phyloP scores from a whole-genome alignment of 2,113 vertebrate species.

The Nicator chloris region DNA sequence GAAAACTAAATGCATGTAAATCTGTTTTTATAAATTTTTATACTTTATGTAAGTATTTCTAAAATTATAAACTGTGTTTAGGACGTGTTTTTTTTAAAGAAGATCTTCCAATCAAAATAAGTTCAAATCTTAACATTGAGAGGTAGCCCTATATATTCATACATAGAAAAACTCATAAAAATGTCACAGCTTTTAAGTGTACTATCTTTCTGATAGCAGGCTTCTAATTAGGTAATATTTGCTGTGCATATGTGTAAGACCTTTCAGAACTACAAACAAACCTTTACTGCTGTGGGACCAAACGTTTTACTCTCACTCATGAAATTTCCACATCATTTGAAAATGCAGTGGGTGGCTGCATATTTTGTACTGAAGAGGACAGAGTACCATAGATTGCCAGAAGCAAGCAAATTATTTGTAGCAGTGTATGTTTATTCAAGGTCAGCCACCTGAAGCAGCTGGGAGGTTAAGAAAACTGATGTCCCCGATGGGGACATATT shows the following conservation, averaged over 20 bases:
- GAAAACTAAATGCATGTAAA: neutral
- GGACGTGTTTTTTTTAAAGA: neutral
- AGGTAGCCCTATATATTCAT: neutral
- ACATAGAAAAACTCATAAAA: neutral
- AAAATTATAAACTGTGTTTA: neutral
- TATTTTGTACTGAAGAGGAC: neutral
- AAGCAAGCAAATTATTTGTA: neutral
- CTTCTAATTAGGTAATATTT: neutral
- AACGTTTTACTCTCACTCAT: neutral
- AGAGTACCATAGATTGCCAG: neutral
- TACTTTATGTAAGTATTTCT: neutral
- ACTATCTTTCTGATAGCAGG: neutral
- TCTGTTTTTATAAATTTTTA: too few relatives aligned
- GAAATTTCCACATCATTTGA: neutral
- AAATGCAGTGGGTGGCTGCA: neutral
- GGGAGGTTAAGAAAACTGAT: neutral
- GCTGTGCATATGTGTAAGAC: neutral
- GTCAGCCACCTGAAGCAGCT: neutral
- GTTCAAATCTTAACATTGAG: neutral
- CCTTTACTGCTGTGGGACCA: neutral
- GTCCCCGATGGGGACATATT: neutral
- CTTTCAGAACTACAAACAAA: neutral
- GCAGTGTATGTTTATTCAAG: neutral
- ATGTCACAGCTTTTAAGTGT: neutral
- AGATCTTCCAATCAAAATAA: neutral